Percentiles rank a stretch among this genome's conserved stretches.
phyloP scores from a whole-genome alignment of 2,113 vertebrate genomes.

The Clupea harengus region DNA sequence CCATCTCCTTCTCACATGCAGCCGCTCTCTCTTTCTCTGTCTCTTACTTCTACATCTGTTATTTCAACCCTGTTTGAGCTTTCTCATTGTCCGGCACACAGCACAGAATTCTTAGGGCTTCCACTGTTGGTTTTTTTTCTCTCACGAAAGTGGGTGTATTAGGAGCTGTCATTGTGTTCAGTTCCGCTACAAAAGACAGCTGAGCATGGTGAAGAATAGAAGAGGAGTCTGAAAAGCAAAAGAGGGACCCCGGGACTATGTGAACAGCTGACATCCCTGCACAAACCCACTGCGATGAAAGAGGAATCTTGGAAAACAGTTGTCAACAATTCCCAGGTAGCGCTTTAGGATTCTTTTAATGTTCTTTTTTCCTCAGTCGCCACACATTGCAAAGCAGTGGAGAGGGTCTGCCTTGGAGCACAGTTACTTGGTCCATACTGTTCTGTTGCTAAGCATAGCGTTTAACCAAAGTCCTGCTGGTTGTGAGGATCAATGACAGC shows the following conservation, averaged over 20 bases:
- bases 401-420: constrained; percentile 8
- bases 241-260: constrained; percentile 52
- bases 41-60: constrained; percentile 41
- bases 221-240: constrained; percentile 33
- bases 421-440: constrained; percentile 18
- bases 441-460: constrained; percentile 68
- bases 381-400: constrained; percentile 15
- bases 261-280: constrained; percentile 44
- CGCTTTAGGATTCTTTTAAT: constrained; percentile 47
- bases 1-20: not conserved
- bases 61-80: constrained; percentile 47
- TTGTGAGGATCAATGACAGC: constrained; percentile 54
- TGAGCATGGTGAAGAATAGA: constrained; percentile 44
- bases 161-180: constrained; percentile 66
- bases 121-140: constrained; percentile 39
- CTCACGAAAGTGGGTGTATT: constrained; percentile 68
- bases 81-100: constrained; percentile 55
- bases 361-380: constrained; percentile 41
- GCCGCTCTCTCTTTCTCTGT: constrained; percentile 2
- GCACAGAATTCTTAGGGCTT: constrained; percentile 57
- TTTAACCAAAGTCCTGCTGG: constrained; percentile 59
- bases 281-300: constrained; percentile 59
- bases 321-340: constrained; percentile 57
- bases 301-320: constrained; percentile 52
- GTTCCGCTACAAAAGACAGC: constrained; percentile 65